Evolutionary conservation across 2,797 vertebrate genomes (phyloP).

Genomic region (Pangasius mekongensis): DNA sequence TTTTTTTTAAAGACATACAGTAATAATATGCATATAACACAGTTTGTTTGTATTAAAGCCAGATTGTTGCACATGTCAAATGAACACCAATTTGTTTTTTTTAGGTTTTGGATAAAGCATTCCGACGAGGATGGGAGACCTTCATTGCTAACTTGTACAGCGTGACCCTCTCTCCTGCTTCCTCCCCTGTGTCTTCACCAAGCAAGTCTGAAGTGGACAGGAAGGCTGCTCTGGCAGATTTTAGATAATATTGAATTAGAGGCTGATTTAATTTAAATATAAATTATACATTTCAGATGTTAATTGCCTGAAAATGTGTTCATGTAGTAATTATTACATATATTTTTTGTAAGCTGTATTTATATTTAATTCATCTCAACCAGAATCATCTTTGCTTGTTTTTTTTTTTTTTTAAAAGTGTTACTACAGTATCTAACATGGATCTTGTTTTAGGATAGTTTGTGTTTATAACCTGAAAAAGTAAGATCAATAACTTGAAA

Average conservation of each 20-base stretch:
- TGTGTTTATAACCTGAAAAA: slow-evolving; percentile 35
- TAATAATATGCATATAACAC: background rate
- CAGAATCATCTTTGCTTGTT: background rate
- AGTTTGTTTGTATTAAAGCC: background rate
- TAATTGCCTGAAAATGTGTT: slow-evolving; percentile 27
- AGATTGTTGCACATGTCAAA: background rate
- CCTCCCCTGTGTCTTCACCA: slow-evolving; percentile 55
- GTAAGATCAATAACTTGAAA: slow-evolving; percentile 38
- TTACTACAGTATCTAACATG: slow-evolving; percentile 5
- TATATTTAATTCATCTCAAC: background rate
- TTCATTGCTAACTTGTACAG: slow-evolving; percentile 80
- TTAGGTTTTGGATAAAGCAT: slow-evolving; percentile 75
- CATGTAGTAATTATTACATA: background rate
- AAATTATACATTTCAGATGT: slow-evolving; percentile 15
- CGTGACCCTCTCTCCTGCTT: slow-evolving; percentile 71
- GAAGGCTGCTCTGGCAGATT: slow-evolving; percentile 62
- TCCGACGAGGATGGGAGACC: slow-evolving; percentile 78
- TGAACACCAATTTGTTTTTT: slow-evolving; percentile 34
- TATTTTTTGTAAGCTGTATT: slow-evolving; percentile 12
- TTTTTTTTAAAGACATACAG: background rate
- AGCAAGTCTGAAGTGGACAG: slow-evolving; percentile 48
- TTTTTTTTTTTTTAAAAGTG: background rate
- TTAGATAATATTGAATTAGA: slow-evolving; percentile 55
- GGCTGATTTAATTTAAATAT: background rate
- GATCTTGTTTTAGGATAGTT: slow-evolving; percentile 25